Evolutionary conservation across 1,140 invertebrate genomes (phyloP).

Genomic region (Drosophila busckii): DNA sequence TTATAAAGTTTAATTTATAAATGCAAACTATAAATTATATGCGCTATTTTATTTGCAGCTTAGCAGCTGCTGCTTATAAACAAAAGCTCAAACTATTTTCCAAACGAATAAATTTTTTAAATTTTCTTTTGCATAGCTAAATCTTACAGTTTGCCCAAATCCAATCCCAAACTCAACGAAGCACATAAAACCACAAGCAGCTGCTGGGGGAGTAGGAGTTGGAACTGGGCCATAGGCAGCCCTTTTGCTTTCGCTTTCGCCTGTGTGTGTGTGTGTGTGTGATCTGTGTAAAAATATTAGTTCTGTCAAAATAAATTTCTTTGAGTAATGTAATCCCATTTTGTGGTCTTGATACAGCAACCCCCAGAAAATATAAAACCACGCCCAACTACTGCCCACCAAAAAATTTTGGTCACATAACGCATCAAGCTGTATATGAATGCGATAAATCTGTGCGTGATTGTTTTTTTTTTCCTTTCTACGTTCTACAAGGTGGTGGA

Average conservation of each 20-base stretch:
- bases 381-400: constrained; percentile 5
- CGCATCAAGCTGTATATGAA: constrained; percentile 74
- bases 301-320: constrained; percentile 78
- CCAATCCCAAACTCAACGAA: not conserved
- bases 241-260: too few species aligned
- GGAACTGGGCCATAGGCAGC: too few species aligned
- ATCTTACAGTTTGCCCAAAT: not conserved
- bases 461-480: constrained; percentile 55
- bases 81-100: too few species aligned
- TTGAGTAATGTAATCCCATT: constrained; percentile 78
- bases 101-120: too few species aligned
- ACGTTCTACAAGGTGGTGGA: constrained; percentile 22
- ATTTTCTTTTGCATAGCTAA: constrained; percentile 17
- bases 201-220: not conserved
- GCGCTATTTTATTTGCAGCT: too few species aligned
- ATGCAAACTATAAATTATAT: too few species aligned
- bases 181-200: constrained; percentile 1
- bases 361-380: too few species aligned
- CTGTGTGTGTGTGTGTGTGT: too few species aligned
- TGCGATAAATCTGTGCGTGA: constrained; percentile 78
- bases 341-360: constrained; percentile 69
- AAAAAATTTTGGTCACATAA: constrained; percentile 50
- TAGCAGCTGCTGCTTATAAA: too few species aligned
- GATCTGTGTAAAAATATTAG: constrained; percentile 77
- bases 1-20: too few species aligned